A percentile compares a stretch with the other conserved stretches of the same genome.
Evolutionary conservation across 2,113 vertebrate genomes (phyloP).

Genomic region (Anguilla japonica): DNA sequence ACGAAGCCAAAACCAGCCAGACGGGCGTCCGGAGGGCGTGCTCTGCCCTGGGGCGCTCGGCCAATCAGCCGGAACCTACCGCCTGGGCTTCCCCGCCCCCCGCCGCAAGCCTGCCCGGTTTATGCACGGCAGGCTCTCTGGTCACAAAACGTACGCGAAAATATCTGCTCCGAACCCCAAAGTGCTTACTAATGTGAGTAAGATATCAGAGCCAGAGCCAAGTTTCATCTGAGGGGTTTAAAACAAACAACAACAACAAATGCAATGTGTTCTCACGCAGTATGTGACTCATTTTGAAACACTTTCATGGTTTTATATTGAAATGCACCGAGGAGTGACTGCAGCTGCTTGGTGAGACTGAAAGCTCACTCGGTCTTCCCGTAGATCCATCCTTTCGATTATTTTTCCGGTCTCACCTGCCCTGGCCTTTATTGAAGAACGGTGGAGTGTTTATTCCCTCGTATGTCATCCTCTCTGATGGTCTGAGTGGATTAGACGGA

Average conservation of each 20-base stretch:
- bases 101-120: neutral
- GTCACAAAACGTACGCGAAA: neutral
- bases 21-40: neutral
- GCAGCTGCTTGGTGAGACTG: neutral
- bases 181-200: neutral
- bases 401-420: neutral
- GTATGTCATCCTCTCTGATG: neutral
- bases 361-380: neutral
- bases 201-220: neutral
- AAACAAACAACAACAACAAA: too few relatives aligned
- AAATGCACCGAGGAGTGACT: neutral
- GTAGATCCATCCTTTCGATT: neutral
- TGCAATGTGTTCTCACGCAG: neutral
- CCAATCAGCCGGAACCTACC: neutral
- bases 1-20: constrained; percentile 18
- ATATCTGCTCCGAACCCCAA: neutral
- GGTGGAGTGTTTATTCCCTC: neutral
- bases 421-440: neutral
- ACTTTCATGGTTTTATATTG: neutral
- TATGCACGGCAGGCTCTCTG: neutral
- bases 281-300: neutral
- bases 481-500: neutral
- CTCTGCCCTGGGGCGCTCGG: neutral
- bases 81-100: neutral
- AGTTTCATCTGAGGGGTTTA: too few relatives aligned